phyloP scores from a whole-genome alignment of 2,888 invertebrate species.

The Drosophila dives region DNA sequence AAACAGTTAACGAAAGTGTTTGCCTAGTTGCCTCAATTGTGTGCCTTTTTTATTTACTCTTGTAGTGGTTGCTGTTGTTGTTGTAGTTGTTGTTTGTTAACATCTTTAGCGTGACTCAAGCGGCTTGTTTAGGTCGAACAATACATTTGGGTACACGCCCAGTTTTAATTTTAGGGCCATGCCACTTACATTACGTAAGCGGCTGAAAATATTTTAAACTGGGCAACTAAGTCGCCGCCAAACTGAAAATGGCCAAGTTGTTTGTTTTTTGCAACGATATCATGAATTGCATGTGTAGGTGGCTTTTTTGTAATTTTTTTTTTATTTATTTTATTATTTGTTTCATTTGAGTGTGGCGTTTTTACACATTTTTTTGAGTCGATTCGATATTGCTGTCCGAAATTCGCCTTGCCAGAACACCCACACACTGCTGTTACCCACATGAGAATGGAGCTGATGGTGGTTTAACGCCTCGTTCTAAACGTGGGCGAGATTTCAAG shows the following conservation, averaged over 20 bases:
- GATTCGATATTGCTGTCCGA: constrained; percentile 68
- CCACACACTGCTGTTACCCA: constrained; percentile 52
- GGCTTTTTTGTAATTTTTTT: constrained; percentile 19
- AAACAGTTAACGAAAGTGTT: constrained; percentile 74
- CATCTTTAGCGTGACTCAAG: constrained; percentile 59
- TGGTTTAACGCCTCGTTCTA: constrained; percentile 78
- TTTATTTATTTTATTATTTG: constrained; percentile 8
- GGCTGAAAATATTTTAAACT: constrained; percentile 32
- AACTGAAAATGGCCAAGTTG: constrained; percentile 27
- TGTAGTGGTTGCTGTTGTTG: not conserved
- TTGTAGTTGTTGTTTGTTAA: constrained; percentile 46
- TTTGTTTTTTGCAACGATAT: constrained; percentile 20
- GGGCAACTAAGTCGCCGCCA: constrained; percentile 33
- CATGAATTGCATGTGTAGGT: constrained; percentile 47
- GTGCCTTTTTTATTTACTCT: constrained; percentile 30
- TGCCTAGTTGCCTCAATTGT: constrained; percentile 62
- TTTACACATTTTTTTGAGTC: constrained; percentile 63
- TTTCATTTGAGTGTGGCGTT: constrained; percentile 52
- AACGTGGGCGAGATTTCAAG: constrained; percentile 73
- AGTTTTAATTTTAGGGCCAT: constrained; percentile 57
- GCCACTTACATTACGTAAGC: constrained; percentile 59
- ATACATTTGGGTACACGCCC: constrained; percentile 44
- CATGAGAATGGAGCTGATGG: constrained; percentile 35
- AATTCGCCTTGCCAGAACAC: constrained; percentile 66
- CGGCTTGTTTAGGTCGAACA: constrained; percentile 43